phyloP scores from a whole-genome alignment of 2,113 vertebrate species.

The Pithys albifrons region DNA sequence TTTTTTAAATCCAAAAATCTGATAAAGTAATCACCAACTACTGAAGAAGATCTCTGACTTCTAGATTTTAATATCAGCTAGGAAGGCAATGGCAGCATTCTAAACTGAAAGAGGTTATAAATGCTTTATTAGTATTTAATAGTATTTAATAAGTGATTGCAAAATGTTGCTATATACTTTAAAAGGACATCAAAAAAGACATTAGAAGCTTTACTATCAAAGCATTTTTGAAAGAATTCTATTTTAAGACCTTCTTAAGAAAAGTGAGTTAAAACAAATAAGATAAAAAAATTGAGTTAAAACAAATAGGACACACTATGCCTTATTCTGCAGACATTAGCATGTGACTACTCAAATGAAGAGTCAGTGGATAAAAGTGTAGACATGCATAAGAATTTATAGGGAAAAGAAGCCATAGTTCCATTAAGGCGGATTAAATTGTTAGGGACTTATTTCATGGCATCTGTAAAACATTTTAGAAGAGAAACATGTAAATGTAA shows the following conservation, averaged over 20 bases:
- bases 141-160: conserved; percentile 32
- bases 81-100: not conserved
- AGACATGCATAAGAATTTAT: not conserved
- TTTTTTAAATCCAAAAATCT: not conserved
- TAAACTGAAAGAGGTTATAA: conserved; percentile 10
- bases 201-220: not conserved
- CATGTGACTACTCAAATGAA: not conserved
- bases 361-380: not conserved
- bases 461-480: not conserved
- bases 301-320: not conserved
- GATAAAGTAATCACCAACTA: not conserved
- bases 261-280: not conserved
- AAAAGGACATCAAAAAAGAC: conserved; percentile 1
- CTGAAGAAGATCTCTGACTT: not conserved
- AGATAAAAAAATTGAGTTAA: not conserved
- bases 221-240: conserved; percentile 10
- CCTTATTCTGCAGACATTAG: not conserved
- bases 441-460: not conserved
- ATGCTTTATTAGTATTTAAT: conserved; percentile 40
- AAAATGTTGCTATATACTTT: not conserved
- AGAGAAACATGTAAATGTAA: not conserved
- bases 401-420: not conserved
- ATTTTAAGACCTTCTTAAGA: not conserved
- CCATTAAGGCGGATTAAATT: not conserved
- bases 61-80: not conserved